phyloP scores from a whole-genome alignment of 2,113 vertebrate species.

The Brachypteracias leptosomus region DNA sequence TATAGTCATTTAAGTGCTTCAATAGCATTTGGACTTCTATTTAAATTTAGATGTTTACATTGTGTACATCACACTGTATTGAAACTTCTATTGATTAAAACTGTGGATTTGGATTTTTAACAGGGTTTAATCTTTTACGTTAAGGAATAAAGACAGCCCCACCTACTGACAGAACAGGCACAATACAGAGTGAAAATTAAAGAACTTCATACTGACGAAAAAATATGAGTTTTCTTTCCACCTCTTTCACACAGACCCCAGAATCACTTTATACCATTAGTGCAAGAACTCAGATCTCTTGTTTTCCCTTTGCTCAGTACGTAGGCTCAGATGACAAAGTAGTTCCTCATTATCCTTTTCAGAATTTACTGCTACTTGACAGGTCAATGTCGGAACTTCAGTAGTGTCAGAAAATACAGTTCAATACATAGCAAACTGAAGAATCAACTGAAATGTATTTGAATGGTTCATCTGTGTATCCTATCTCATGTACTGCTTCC shows the following conservation, averaged over 20 bases:
- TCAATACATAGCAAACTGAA: not conserved
- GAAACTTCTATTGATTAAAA: not conserved
- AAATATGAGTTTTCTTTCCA: not conserved
- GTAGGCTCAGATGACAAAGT: not conserved
- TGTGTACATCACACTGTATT: not conserved
- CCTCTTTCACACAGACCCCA: not conserved
- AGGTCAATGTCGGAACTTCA: not conserved
- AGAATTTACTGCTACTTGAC: not conserved
- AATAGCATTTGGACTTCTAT: not conserved
- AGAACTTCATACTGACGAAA: not conserved
- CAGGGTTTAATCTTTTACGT: fast-evolving
- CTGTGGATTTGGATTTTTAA: not conserved
- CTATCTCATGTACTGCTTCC: not conserved
- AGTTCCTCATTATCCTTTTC: not conserved
- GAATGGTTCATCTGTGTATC: not conserved
- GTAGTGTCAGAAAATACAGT: not conserved
- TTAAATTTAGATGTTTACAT: not conserved
- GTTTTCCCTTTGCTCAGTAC: not conserved
- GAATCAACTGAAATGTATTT: not conserved
- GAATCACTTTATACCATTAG: not conserved
- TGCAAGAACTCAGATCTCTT: not conserved
- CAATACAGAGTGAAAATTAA: not conserved
- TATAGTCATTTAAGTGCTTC: not conserved
- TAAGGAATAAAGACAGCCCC: not conserved
- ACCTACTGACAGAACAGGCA: constrained; percentile 2